Evolutionary conservation across 2,888 invertebrate genomes (phyloP), one percentile per base, ranked within the genome.

Genomic region (Archips crataeganus): DNA sequence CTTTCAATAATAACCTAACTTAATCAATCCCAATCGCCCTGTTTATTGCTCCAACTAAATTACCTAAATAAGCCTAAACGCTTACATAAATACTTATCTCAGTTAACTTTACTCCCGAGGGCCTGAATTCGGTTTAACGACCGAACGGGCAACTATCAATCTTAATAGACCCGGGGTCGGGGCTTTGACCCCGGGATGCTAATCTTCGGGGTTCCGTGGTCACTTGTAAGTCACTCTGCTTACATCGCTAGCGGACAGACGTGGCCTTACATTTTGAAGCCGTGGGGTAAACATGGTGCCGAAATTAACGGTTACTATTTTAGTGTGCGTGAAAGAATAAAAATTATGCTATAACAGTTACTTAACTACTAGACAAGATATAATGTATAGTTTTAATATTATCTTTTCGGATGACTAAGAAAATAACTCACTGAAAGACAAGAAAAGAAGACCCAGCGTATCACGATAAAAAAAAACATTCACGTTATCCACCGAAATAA

Each of bases 91-190:
- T 63, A 47, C 42, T 45, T 32, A 45, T 64, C 47, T 32, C 13
- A 36, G 60, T 49, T 36, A 45, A 67, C 15, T 67, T 36, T 54
- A 66, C 11, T 62, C 67, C 62, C 67, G 34, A 23, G 23, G 60
- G 70, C 15, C 42, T 8, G 11, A 13, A 42, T 42, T 39, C 66
- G 34, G n/a, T n/a, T 59, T 42, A 67, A 45, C 67, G 62, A 36
- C 45, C 45, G 51, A 45, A 59, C 57, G 66, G 32, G 23, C 49
- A 11, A 51, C 67, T 57, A 72, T 72, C 62, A 61, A 72, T 72
- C 71, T 67, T 71, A 51, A 72, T 72, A 61, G 51, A 42, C 47
- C 59, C 61, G 36, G 34, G 63, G 23, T 62, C 60, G 65, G 66
- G 66, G 34, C 63, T n/a, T 13, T 45, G 67, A 67, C 57, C 67